Evolutionary conservation across 2,113 vertebrate species (phyloP), one percentile per base, ranked within the genome.

Genomic region (Engraulis encrasicolus): DNA sequence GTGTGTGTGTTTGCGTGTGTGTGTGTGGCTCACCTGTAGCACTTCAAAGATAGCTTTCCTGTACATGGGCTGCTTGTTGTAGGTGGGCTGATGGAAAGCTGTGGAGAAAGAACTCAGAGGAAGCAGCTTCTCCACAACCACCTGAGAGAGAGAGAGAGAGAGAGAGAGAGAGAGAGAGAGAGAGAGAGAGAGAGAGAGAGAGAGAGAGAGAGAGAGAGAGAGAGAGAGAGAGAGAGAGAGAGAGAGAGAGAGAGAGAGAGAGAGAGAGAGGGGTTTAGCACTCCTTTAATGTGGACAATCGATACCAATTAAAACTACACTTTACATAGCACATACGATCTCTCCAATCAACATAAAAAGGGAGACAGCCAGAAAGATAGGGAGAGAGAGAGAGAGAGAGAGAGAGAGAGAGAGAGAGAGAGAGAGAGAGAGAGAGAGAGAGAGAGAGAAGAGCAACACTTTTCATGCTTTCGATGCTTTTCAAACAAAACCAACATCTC

Each of bases 11-110:
- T 19, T 31, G 48, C 40, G 40, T 19, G 58, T 23, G 40, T 18
- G 11, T 4, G 23, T 17, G 9, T 37, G n/a, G 36, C 92, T 92
- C 89, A 98, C 98, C 96, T 99, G 97, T 84, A 99, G 94, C 87
- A 98, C 97, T 92, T 99, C 97, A 0, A 97, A 99, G 94, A 99
- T 99, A 88, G 98, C 98, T 90, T 99, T 99, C 87, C 96, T 95
- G 93, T 99, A 99, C 97, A 98, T 99, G 92, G 98, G 96, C 94
- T 99, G 98, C 88, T 99, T 99, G 94, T 96, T 97, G 94, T 98
- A 99, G 38, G 97, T 98, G 88, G 98, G 96, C 92, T 99, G 98
- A 94, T 99, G 98, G 94, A 98, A 99, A 50, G 97, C 96, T 54
- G 94, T 96, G 84, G 96, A 95, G 34, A 99, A 99, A 31, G 96